A percentile compares a stretch with the other conserved stretches of the same genome.
These are phyloP conservation scores for Dryococelus australis DNA, from an alignment of 2,888 invertebrate species.

Conservation along the genomic window DNA sequence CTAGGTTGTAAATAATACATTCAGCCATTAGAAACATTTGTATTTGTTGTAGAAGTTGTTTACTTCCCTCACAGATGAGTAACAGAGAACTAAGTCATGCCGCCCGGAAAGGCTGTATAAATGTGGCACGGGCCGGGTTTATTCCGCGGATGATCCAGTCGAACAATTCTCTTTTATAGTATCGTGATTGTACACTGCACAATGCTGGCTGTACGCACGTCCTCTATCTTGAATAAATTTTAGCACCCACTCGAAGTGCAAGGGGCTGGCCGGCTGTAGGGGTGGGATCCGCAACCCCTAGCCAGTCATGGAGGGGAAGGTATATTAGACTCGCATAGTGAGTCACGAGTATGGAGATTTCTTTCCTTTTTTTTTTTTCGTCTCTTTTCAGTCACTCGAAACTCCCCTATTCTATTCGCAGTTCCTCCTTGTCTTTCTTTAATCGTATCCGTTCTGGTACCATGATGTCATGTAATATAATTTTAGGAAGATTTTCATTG, in stretches of 20 bases:
- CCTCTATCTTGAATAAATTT: slow-evolving; percentile 38
- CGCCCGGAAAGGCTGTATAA: neutral
- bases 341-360: slow-evolving; percentile 39
- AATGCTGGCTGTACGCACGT: neutral
- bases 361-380: slow-evolving; percentile 20
- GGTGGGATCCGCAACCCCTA: neutral
- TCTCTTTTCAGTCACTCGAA: neutral
- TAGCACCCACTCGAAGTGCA: slow-evolving; percentile 11
- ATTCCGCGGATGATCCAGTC: neutral
- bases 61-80: neutral
- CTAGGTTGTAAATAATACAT: too few relatives aligned
- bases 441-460: neutral
- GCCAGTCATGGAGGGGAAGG: slow-evolving; percentile 28
- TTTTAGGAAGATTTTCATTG: too few relatives aligned
- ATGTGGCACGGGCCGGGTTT: neutral
- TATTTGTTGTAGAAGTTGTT: neutral
- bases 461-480: too few relatives aligned
- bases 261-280: neutral
- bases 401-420: neutral
- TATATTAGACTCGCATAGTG: slow-evolving; percentile 35
- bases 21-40: too few relatives aligned
- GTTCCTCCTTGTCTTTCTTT: slow-evolving; percentile 3
- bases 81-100: neutral
- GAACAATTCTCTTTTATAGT: slow-evolving; percentile 18
- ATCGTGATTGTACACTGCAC: slow-evolving; percentile 27